A percentile compares a stretch with the other conserved stretches of the same genome.
Evolutionary conservation across 1,140 invertebrate genomes (phyloP).

Genomic region (Magallana gigas): DNA sequence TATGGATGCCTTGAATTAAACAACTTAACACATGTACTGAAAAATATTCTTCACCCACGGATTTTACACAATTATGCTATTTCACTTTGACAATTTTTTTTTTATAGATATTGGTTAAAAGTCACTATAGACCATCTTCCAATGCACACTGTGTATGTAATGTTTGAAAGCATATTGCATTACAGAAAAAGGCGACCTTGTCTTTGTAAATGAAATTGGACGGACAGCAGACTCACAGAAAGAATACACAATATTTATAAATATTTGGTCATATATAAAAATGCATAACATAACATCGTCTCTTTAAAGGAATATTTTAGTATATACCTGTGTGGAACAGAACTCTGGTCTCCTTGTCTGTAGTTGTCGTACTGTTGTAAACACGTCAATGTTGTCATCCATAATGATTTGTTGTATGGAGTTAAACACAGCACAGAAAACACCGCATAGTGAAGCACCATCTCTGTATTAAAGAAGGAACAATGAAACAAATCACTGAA

Average conservation of each 20-base stretch:
- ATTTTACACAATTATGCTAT: too few relatives aligned
- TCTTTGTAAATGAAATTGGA: too few relatives aligned
- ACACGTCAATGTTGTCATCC: slow-evolving; percentile 14
- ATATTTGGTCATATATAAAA: too few relatives aligned
- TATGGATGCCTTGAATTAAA: neutral
- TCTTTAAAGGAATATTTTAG: neutral
- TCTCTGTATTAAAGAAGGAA: slow-evolving; percentile 1
- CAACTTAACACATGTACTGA: too few relatives aligned
- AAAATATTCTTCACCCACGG: too few relatives aligned
- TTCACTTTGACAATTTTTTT: too few relatives aligned
- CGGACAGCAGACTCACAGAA: too few relatives aligned
- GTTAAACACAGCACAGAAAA: slow-evolving; percentile 39
- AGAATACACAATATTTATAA: too few relatives aligned
- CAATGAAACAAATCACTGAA: neutral
- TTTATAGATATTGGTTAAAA: too few relatives aligned
- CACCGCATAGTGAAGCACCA: neutral
- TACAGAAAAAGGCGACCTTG: too few relatives aligned
- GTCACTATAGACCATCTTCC: too few relatives aligned
- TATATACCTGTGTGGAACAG: slow-evolving; percentile 15
- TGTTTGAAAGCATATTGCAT: neutral
- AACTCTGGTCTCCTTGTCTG: slow-evolving; percentile 42
- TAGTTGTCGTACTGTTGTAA: neutral
- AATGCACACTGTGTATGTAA: neutral
- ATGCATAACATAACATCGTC: neutral
- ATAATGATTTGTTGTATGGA: neutral